Base-by-base conservation (phyloP, 2,888 invertebrate genomes). In the Callyntrura guangdongensis region DNA sequence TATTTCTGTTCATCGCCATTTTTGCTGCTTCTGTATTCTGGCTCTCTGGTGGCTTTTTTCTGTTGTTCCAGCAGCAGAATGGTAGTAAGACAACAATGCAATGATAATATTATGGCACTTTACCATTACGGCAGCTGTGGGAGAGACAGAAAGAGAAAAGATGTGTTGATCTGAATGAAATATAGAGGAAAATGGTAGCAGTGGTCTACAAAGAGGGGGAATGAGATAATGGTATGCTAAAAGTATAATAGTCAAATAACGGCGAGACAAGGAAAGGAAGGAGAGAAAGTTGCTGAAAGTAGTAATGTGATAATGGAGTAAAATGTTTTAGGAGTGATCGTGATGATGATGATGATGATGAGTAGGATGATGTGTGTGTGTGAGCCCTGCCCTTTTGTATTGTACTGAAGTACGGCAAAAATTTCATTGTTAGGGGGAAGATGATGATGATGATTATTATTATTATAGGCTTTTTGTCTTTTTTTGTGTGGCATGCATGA, bases 91-190 rank as follows among this genome's bases (percentile, higher is more conserved):
- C 53, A 79, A 79, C 79, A 79, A 79, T 56, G 79, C 79, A 79
- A 79, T 56, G 79, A 79, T 56, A 59, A 59, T 79, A 79, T 79
- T 79, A 79, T 79, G 79, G 79, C 79, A 79, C 79, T 79, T 74
- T 82, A 81, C 81, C n/a, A 81, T 81, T 74, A 86, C 74, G 61
- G 74, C 47, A 69, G 69, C 45, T 61, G 22, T 61, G 64, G 82
- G 82, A 82, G 64, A 22, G 14, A 69, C 49, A 84, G 45, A 27
- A 61, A 69, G 59, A 86, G 77, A 59, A 77, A 59, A 20, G 90
- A 74, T 90, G 72, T 83, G 86, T 83, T 90, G 90, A 90, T 90
- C 86, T 90, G 86, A 86, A 86, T 90, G 90, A 90, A 90, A 90
- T 90, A 90, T 90, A 86, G 83, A 90, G 86, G 90, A 86, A 59